Evolutionary conservation across 2,113 vertebrate species (phyloP).

Genomic region (Grus americana): DNA sequence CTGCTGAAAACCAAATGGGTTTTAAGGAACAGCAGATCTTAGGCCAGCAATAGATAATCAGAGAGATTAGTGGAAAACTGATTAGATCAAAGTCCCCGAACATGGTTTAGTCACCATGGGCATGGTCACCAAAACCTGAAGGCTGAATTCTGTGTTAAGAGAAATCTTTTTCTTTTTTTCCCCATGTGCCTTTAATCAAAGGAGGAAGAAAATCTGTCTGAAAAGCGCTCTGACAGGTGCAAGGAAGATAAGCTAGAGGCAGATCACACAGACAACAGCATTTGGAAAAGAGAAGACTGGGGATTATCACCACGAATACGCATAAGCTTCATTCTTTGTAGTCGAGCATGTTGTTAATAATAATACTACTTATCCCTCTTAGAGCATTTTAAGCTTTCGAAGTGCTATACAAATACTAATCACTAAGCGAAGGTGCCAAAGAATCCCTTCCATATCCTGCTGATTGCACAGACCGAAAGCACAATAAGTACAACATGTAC

Average conservation of each 20-base stretch:
- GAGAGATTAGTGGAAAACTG: background rate
- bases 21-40: background rate
- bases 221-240: background rate
- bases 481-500: background rate
- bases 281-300: background rate
- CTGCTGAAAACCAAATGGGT: background rate
- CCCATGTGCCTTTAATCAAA: background rate
- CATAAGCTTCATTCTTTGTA: background rate
- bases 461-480: constrained; percentile 8
- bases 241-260: background rate
- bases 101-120: background rate
- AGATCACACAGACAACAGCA: background rate
- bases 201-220: constrained; percentile 9
- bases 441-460: constrained; percentile 5
- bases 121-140: background rate
- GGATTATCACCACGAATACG: constrained; percentile 18
- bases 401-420: constrained; percentile 40
- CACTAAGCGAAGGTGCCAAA: constrained; percentile 21
- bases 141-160: background rate
- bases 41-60: background rate
- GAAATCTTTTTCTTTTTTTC: background rate
- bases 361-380: constrained; percentile 17
- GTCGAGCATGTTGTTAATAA: background rate
- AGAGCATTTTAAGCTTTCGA: background rate
- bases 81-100: background rate